Percentiles rank a stretch among this genome's conserved stretches.
phyloP scores from a whole-genome alignment of 2,113 vertebrate species.

The Perca schrenkii region DNA sequence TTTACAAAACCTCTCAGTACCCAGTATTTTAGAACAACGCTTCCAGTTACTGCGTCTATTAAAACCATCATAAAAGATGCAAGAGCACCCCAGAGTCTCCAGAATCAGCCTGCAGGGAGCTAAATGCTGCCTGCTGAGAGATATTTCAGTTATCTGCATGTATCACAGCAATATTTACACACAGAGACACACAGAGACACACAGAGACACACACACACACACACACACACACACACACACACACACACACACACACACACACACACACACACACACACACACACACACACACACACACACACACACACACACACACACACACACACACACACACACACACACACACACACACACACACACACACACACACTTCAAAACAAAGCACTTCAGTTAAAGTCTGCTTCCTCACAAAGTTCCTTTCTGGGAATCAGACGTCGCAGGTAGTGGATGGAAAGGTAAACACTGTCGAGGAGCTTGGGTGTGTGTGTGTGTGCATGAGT shows the following conservation, averaged over 20 bases:
- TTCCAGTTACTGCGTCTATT: not conserved
- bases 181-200: not conserved
- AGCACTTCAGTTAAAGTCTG: not conserved
- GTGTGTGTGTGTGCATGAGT: slow-evolving; percentile 5
- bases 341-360: not conserved
- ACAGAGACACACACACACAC: not conserved
- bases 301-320: too few species aligned
- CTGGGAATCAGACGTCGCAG: slow-evolving; percentile 30
- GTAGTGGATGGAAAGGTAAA: slow-evolving; percentile 67
- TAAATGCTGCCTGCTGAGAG: not conserved
- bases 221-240: not conserved
- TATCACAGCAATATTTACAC: too few species aligned
- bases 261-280: not conserved
- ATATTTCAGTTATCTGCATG: too few species aligned
- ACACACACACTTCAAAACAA: slow-evolving; percentile 4
- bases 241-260: not conserved
- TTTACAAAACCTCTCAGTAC: not conserved
- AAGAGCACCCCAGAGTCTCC: not conserved
- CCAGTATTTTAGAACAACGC: not conserved
- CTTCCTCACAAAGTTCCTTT: not conserved
- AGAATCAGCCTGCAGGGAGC: not conserved
- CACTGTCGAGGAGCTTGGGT: not conserved
- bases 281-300: not conserved
- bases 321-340: too few species aligned
- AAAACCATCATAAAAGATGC: not conserved